Percentiles rank a stretch among this genome's conserved stretches.
Evolutionary conservation across 1,140 invertebrate species (phyloP).

Genomic region (Panagrolaimus sp.): DNA sequence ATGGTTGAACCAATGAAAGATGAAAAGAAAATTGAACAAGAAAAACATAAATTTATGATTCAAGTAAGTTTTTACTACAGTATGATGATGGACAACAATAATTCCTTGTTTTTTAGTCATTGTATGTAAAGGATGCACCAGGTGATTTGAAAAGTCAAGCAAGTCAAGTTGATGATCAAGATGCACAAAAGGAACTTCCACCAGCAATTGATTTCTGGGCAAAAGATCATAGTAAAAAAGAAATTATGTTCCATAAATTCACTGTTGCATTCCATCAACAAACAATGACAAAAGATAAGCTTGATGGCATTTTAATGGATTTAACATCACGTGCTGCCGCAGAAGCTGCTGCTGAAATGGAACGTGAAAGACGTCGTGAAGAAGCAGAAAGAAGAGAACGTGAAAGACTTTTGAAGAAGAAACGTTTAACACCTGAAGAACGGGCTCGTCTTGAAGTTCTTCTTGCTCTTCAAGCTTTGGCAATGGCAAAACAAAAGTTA

Average conservation of each 20-base stretch:
- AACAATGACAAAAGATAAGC: neutral
- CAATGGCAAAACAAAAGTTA: neutral
- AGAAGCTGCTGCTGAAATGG: conserved; percentile 6
- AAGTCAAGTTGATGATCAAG: too few species aligned
- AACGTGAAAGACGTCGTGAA: neutral
- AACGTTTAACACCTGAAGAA: neutral
- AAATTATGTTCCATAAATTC: neutral
- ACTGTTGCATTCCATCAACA: neutral
- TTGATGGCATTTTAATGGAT: neutral
- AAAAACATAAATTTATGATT: conserved; percentile 12
- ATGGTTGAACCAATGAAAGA: conserved; percentile 9
- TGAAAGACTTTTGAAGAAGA: conserved; percentile 1
- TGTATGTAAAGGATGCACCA: too few species aligned
- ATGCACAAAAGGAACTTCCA: neutral
- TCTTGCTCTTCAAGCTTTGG: neutral
- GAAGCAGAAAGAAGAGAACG: conserved; percentile 6
- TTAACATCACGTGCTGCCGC: neutral
- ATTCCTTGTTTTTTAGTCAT: neutral
- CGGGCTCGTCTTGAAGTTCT: neutral
- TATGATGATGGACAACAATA: neutral
- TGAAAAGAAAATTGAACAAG: conserved; percentile 7
- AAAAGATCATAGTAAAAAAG: neutral
- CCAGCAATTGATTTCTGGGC: neutral
- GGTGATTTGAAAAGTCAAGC: too few species aligned
- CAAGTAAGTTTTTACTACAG: neutral